phyloP scores from a whole-genome alignment of 1,140 invertebrate genomes.

The Ceratosolen solmsi region DNA sequence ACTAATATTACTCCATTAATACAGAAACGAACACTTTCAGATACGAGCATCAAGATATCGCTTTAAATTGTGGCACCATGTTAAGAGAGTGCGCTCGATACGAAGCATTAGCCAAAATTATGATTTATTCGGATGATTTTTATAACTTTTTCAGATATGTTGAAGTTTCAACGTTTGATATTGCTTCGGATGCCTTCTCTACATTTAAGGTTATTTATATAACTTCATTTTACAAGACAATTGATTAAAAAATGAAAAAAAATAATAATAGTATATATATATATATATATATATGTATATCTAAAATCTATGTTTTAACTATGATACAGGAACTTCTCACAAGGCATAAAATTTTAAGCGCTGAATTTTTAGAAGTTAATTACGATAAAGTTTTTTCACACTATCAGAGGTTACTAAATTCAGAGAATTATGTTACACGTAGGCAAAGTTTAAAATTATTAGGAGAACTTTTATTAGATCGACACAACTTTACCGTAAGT shows the following conservation, averaged over 20 bases:
- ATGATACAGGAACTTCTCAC: conserved; percentile 93
- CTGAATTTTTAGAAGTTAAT: conserved; percentile 98
- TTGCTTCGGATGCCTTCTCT: conserved; percentile 99
- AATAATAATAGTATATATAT: no score
- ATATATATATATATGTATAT: no score
- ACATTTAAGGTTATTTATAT: conserved; percentile 92
- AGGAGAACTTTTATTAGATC: conserved; percentile 96
- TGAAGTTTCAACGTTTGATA: conserved; percentile 99
- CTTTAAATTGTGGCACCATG: conserved; percentile 99
- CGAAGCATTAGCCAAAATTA: conserved; percentile 97
- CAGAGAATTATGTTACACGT: conserved; percentile 98
- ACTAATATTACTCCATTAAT: no score
- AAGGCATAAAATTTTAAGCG: conserved; percentile 97
- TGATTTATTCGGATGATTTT: conserved; percentile 98
- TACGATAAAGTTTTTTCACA: conserved; percentile 98
- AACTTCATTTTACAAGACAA: not conserved
- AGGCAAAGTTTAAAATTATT: conserved; percentile 97
- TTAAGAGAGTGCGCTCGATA: conserved; percentile 97
- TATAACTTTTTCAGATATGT: conserved; percentile 99
- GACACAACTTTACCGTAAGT: conserved; percentile 98
- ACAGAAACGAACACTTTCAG: no score
- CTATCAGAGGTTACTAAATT: conserved; percentile 97
- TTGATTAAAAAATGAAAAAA: not conserved
- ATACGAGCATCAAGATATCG: conserved; percentile 99
- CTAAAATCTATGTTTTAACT: conserved; percentile 42